Conservation (phyloP, 2,888 invertebrate genomes). For the Lepidonotus clava region DNA sequence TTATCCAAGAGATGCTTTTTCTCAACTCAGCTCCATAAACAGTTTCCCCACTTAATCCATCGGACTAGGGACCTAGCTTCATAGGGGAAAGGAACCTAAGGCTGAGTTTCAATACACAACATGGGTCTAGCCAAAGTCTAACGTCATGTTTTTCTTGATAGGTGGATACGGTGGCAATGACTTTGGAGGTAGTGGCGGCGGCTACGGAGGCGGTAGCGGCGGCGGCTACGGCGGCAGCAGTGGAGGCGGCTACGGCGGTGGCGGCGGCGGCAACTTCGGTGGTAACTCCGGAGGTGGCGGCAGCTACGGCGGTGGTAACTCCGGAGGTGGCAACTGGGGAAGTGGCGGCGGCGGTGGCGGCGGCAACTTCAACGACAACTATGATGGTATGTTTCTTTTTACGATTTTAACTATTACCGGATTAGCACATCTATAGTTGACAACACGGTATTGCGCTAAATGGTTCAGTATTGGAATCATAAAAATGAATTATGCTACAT, state of each 20-base stretch:
- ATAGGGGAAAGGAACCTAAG: too few species aligned
- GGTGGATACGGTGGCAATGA: slow-evolving; percentile 40
- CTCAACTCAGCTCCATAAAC: too few species aligned
- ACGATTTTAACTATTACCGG: too few species aligned
- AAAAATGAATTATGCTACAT: too few species aligned
- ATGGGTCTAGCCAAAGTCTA: too few species aligned
- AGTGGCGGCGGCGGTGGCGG: slow-evolving; percentile 32
- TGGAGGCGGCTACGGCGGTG: slow-evolving; percentile 9
- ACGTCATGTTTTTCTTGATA: slow-evolving; percentile 22
- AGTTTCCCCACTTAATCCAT: too few species aligned
- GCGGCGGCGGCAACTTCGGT: slow-evolving; percentile 8
- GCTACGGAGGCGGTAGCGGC: slow-evolving; percentile 17
- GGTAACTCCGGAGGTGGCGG: slow-evolving; percentile 15
- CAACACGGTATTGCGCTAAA: too few species aligned
- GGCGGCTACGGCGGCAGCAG: neutral
- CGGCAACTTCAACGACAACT: slow-evolving; percentile 48
- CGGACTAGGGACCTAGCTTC: too few species aligned
- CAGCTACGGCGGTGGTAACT: neutral
- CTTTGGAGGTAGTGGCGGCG: neutral
- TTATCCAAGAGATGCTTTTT: too few species aligned
- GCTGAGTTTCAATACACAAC: too few species aligned
- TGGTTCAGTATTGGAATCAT: too few species aligned
- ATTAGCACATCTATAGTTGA: too few species aligned
- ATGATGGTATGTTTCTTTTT: slow-evolving; percentile 26
- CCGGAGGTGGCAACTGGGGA: neutral